Base-by-base conservation (phyloP, 2,113 vertebrate genomes). In the Stercorarius parasiticus region DNA sequence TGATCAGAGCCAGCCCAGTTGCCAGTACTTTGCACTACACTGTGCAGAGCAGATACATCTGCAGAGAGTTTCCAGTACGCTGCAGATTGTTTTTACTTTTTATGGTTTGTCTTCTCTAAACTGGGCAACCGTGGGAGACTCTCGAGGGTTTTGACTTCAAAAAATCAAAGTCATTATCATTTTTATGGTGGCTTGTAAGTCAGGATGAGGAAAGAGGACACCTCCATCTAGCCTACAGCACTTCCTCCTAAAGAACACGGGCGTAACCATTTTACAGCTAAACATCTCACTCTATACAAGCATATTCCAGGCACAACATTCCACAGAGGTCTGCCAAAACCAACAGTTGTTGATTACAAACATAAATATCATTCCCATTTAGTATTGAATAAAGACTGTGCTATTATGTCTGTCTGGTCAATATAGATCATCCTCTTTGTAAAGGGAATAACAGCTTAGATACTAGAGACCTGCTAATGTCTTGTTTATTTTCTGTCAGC, bases 1-100 rank as follows among this genome's bases (percentile, higher is more conserved):
- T 40, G 34, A 11, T 10, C 20, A 53, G 20, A 77, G 21, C 42
- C 62, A 42, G n/a, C 30, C 42, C n/a, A 34, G 4, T 3, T 55
- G 20, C 40, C 0, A 1, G 11, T 14, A 4, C 40, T 77, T 62
- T 16, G 25, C 58, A 43, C 50, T 30, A 40, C 6, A 1, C 30
- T 49, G 26, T 11, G 25, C 58, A 53, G 34, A 10, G 25, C 47
- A 43, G 79, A 13, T 26, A 47, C 18, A 47, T 10, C 49, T 45
- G 27, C 49, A 23, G 29, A 42, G 61, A 38, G 42, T n/a, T 83
- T 40, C 34, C 21, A 36, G 7, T 32, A 36, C 29, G 49, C 47
- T 62, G 27, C 32, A 56, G 32, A 18, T n/a, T 76, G 23, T 7
- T 56, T 67, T 52, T 21, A 18, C 11, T 32, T 52, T 53, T 62